A percentile compares a stretch with the other conserved stretches of the same genome.
phyloP scores from a whole-genome alignment of 2,888 invertebrate genomes.

The Lymantria dispar region DNA sequence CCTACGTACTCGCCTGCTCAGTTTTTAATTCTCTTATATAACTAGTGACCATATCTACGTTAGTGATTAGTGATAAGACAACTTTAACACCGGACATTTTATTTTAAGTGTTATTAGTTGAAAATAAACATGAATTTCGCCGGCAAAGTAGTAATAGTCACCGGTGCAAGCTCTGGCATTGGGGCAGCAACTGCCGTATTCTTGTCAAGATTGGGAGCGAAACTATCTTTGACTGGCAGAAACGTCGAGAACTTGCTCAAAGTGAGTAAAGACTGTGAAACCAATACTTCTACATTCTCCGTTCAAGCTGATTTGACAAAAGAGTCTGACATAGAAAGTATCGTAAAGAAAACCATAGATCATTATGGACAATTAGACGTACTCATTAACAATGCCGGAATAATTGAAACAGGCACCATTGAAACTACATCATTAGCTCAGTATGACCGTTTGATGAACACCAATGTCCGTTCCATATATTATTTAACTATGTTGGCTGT shows the following conservation, averaged over 20 bases:
- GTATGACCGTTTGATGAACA: slow-evolving; percentile 94
- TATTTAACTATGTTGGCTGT: slow-evolving; percentile 93
- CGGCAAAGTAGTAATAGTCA: slow-evolving; percentile 88
- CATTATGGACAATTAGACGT: slow-evolving; percentile 91
- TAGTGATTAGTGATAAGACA: too few species aligned
- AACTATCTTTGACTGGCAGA: slow-evolving; percentile 87
- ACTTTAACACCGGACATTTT: too few species aligned
- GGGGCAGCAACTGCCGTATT: slow-evolving; percentile 91
- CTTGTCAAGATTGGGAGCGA: slow-evolving; percentile 88
- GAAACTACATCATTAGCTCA: slow-evolving; percentile 93
- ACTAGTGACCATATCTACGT: too few species aligned
- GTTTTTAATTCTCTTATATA: too few species aligned
- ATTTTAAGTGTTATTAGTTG: not conserved
- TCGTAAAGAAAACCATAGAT: slow-evolving; percentile 87
- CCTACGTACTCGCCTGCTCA: too few species aligned
- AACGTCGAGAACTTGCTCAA: slow-evolving; percentile 84
- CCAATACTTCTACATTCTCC: slow-evolving; percentile 74
- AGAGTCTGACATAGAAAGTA: slow-evolving; percentile 87
- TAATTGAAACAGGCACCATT: slow-evolving; percentile 90
- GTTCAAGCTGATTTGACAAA: slow-evolving; percentile 88
- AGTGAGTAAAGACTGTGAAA: slow-evolving; percentile 64
- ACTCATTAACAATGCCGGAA: slow-evolving; percentile 95
- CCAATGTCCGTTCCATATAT: slow-evolving; percentile 92
- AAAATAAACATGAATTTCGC: slow-evolving; percentile 79
- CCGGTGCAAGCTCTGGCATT: slow-evolving; percentile 93